Percentiles rank a stretch among this genome's conserved stretches.
Evolutionary conservation across 2,888 invertebrate genomes (phyloP).

Genomic region (Platycheirus albimanus): DNA sequence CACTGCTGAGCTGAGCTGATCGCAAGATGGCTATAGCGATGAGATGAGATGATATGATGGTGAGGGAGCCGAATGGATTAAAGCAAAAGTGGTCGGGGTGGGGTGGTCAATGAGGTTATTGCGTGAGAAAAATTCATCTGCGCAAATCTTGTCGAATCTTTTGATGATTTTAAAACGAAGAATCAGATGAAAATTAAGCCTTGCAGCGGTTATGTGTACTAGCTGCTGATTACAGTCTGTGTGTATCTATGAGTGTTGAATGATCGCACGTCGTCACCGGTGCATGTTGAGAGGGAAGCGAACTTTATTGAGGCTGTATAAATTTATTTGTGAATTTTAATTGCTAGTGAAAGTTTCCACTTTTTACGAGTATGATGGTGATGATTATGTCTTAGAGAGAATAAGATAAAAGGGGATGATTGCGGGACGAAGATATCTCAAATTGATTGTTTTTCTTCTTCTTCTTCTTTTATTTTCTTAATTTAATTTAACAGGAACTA

Average conservation of each 20-base stretch:
- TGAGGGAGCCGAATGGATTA: constrained; percentile 28
- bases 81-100: constrained; percentile 52
- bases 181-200: constrained; percentile 57
- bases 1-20: too few species aligned
- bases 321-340: constrained; percentile 71
- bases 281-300: constrained; percentile 21
- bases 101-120: constrained; percentile 64
- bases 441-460: constrained; percentile 19
- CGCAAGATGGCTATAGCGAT: constrained; percentile 3
- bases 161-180: constrained; percentile 48
- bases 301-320: constrained; percentile 68
- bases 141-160: constrained; percentile 53
- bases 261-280: constrained; percentile 22
- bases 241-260: constrained; percentile 33
- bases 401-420: constrained; percentile 30
- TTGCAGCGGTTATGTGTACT: constrained; percentile 36
- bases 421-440: constrained; percentile 10
- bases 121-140: constrained; percentile 73
- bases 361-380: constrained; percentile 14
- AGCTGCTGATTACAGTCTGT: constrained; percentile 42
- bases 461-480: too few species aligned
- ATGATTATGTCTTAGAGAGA: constrained; percentile 13
- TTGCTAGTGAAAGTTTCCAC: constrained; percentile 66
- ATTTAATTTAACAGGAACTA: constrained; percentile 3
- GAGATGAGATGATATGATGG: constrained; percentile 16